Base-by-base conservation (phyloP, 2,113 vertebrate species). In the Campylomormyrus numenius region DNA sequence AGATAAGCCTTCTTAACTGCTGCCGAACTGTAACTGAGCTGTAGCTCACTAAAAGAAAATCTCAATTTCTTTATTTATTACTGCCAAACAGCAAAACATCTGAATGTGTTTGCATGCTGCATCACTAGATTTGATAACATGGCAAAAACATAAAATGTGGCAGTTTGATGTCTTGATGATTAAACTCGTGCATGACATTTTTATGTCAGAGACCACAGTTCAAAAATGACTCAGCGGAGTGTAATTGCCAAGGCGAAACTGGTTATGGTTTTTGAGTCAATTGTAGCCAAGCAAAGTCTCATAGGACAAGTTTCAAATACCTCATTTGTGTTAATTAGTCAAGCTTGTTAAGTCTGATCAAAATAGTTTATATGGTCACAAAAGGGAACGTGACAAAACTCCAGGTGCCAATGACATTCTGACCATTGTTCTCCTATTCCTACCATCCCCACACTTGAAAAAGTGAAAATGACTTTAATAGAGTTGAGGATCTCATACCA, bases 1-100 rank as follows among this genome's bases (percentile, higher is more conserved):
- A 91, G 92, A 92, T 92, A 92, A 49, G 88, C 91, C 90, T 91
- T 90, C 89, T 89, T 83, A 91, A 92, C 90, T 92, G 92, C 90
- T 92, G 90, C 89, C 90, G 49, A 89, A 92, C 88, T 88, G 84
- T 58, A 88, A 66, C 88, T 52, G 58, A 50, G 27, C 58, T 70
- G 53, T 35, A 77, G 62, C 10, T 42, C 42, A 19, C 31, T 74
- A n/a, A 62, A 10, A 39, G 84, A 50, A 27, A 80, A 21, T 53
- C n/a, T 31, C 8, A 24, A 84, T 77, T 35, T 56, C 10, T 50
- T 85, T 24, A 74, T 46, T 46, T 27, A 49, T 88, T 88, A 4
- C 46, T 53, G 21, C n/a, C n/a, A 46, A 27, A 88, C 17, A 58
- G 52, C 11, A 87, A 87, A 87, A 86, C 31, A n/a, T 42, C 35